These are phyloP conservation scores for Drosophila pseudotakahashii DNA, from an alignment of 2,888 invertebrate genomes.

Conservation along the genomic window DNA sequence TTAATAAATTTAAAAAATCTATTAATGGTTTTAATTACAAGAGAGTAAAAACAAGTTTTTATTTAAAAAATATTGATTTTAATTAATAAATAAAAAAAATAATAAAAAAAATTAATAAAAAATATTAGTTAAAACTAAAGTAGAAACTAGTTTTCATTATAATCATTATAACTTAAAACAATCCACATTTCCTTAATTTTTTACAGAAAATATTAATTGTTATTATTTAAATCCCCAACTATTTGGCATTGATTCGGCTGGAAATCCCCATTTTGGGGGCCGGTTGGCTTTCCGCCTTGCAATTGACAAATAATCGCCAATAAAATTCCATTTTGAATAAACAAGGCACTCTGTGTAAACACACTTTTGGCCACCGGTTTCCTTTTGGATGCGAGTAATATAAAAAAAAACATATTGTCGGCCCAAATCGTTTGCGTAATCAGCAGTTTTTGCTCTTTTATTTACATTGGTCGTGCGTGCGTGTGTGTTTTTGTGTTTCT, in stretches of 20 bases:
- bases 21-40: no score
- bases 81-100: no score
- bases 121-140: no score
- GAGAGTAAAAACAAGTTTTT: no score
- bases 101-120: no score
- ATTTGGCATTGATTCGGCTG: constrained; percentile 1
- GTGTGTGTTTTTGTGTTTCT: no score
- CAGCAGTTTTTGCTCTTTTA: constrained; percentile 67
- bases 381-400: constrained; percentile 34
- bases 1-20: no score
- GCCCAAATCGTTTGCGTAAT: constrained; percentile 70
- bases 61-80: no score
- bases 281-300: constrained; percentile 38
- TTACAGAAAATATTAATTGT: background rate
- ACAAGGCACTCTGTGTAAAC: constrained; percentile 35
- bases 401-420: constrained; percentile 31
- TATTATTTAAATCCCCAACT: background rate
- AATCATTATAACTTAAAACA: no score
- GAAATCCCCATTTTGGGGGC: constrained; percentile 20
- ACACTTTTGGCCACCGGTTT: constrained; percentile 40
- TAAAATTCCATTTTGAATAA: constrained; percentile 29
- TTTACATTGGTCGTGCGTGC: constrained; percentile 50
- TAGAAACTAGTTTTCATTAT: no score
- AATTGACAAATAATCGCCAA: constrained; percentile 38
- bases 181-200: no score